Conservation (phyloP, 2,797 vertebrate genomes). For the Luscinia luscinia region DNA sequence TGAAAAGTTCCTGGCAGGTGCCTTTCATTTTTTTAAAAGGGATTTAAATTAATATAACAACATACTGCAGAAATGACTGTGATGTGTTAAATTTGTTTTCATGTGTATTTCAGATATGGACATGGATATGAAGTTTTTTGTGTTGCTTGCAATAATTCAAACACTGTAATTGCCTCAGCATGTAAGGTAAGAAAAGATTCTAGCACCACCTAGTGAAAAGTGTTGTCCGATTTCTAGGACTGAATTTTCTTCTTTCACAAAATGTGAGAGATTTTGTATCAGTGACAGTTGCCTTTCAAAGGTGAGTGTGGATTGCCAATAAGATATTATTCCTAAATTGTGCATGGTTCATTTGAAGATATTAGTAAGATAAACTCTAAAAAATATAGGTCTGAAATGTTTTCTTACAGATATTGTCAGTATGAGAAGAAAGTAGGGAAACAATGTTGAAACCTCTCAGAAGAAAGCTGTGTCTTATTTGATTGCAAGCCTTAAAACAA, state of each 20-base stretch:
- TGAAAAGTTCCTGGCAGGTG: background rate
- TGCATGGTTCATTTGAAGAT: background rate
- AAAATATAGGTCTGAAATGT: background rate
- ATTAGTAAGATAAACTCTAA: background rate
- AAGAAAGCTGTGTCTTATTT: background rate
- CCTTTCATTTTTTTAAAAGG: background rate
- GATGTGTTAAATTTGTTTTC: background rate
- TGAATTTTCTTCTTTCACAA: background rate
- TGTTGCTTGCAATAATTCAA: conserved; percentile 86
- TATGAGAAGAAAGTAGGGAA: background rate
- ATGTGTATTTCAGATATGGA: conserved; percentile 86
- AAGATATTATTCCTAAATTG: background rate
- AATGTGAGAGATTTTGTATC: background rate
- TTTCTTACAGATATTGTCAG: background rate
- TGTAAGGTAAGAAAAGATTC: conserved; percentile 89
- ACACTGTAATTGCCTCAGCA: conserved; percentile 90
- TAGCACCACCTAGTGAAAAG: conserved; percentile 66
- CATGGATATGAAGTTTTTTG: conserved; percentile 98
- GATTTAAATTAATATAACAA: background rate
- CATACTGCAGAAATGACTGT: background rate
- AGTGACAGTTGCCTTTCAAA: background rate
- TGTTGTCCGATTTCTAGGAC: background rate
- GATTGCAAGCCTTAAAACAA: background rate
- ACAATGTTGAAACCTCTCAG: background rate
- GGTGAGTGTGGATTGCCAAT: background rate